Base-by-base conservation (phyloP, 2,888 invertebrate species). In the Dryobotodes eremita region DNA sequence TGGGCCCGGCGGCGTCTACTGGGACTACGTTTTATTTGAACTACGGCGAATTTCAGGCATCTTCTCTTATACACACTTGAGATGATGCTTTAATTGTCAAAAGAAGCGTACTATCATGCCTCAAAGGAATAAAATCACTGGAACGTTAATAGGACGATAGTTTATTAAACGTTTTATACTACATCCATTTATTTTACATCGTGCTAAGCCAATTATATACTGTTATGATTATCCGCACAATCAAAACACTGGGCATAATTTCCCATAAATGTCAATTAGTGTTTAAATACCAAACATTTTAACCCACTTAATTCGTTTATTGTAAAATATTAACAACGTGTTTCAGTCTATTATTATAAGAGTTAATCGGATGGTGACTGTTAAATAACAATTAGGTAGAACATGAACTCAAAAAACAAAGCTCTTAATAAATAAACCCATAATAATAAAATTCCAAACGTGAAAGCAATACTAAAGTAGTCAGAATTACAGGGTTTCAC, bases 21-120 rank as follows among this genome's bases (percentile, higher is more conserved):
- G 75, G 86, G 88, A 92, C 88, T 89, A 89, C 73, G 77, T 90
- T 90, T 92, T 92, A 92, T 93, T 92, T 90, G 83, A 88, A 91
- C 82, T 82, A 74, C 72, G 77, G 87, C 78, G 89, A 90, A 88
- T 89, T 89, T 86, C 82, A 87, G 53, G 77, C 83, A 87, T 82
- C 80, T 89, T 82, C 71, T 77, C 73, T 79, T 77, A 75, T 77
- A 83, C 62, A 82, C 65, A 82, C 86, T 83, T 68, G 75, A 87
- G 83, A 83, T 79, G 79, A 79, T 83, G 73, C n/a, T 68, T 73
- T 82, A 79, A 86, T 86, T 81, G 74, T 71, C 79, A 57, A 83
- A 83, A 71, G 74, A 77, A 81, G 73, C 53, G 59, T 55, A 53
- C 11, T 83, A 50, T 59, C 23, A 64, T 64, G 53, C 13, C 42